A percentile compares a stretch with the other conserved stretches of the same genome.
These are phyloP conservation scores for Lichenostomus cassidix DNA, from an alignment of 2,113 vertebrate genomes.

Conservation along the genomic window DNA sequence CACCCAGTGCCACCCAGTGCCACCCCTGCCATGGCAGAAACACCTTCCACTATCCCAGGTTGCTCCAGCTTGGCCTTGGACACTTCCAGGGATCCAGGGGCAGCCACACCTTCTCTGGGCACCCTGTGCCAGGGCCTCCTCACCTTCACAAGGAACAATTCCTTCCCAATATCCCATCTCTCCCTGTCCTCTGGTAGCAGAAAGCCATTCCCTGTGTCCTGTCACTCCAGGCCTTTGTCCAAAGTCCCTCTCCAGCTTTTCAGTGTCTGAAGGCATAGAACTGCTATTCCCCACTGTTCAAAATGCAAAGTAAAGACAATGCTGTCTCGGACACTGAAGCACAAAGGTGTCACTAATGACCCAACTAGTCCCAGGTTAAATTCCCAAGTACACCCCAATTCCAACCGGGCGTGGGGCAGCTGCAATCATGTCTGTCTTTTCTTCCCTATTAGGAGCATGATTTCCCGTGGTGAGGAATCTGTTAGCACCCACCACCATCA, in stretches of 20 bases:
- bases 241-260: neutral
- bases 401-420: neutral
- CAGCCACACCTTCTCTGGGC: neutral
- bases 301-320: neutral
- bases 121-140: neutral
- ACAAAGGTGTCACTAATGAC: rapidly evolving
- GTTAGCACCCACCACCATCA: neutral
- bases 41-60: neutral
- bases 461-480: neutral
- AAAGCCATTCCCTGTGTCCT: neutral
- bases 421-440: rapidly evolving
- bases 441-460: rapidly evolving
- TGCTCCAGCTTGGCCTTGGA: neutral
- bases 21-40: neutral
- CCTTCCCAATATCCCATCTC: neutral
- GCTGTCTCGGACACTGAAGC: rapidly evolving
- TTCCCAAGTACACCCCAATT: rapidly evolving
- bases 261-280: neutral
- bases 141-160: neutral
- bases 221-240: neutral
- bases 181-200: neutral
- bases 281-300: neutral
- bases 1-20: neutral
- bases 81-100: neutral
- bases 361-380: rapidly evolving